These are phyloP conservation scores for Bembecia ichneumoniformis DNA, from an alignment of 2,888 invertebrate species.

Conservation along the genomic window DNA sequence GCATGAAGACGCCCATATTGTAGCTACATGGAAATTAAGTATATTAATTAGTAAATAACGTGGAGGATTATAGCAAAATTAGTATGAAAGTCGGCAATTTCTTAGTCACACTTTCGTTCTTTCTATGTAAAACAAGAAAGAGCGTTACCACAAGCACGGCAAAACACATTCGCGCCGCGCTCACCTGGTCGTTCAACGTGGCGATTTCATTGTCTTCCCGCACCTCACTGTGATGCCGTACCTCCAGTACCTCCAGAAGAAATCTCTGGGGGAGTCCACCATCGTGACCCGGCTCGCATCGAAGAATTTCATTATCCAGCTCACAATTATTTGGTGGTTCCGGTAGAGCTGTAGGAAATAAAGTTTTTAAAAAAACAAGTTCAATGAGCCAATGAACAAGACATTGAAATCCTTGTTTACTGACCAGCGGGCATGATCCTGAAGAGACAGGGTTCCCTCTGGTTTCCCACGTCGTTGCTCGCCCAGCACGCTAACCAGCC, in stretches of 20 bases:
- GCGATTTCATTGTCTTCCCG: constrained; percentile 72
- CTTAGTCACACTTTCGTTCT: too few species aligned
- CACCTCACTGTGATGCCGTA: constrained; percentile 65
- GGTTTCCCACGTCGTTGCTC: constrained; percentile 85
- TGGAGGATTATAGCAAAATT: too few species aligned
- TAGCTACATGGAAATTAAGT: too few species aligned
- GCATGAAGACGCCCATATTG: too few species aligned
- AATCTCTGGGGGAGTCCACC: constrained; percentile 88
- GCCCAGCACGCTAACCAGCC: constrained; percentile 92
- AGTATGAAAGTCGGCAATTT: too few species aligned
- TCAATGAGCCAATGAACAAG: not conserved
- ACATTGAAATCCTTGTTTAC: too few species aligned
- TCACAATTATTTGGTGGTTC: constrained; percentile 83
- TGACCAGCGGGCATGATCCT: constrained; percentile 86
- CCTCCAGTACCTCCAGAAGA: constrained; percentile 82
- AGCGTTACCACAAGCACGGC: not conserved
- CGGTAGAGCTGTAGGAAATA: constrained; percentile 75
- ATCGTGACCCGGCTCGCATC: constrained; percentile 84
- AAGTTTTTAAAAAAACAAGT: not conserved
- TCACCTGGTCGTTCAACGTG: constrained; percentile 77
- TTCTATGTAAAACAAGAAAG: too few species aligned
- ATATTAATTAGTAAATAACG: too few species aligned
- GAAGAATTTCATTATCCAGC: constrained; percentile 78
- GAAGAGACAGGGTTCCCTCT: constrained; percentile 85
- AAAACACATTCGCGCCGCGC: constrained; percentile 11